Conservation (phyloP, 1,140 invertebrate genomes). For the Oncopeltus fasciatus region DNA sequence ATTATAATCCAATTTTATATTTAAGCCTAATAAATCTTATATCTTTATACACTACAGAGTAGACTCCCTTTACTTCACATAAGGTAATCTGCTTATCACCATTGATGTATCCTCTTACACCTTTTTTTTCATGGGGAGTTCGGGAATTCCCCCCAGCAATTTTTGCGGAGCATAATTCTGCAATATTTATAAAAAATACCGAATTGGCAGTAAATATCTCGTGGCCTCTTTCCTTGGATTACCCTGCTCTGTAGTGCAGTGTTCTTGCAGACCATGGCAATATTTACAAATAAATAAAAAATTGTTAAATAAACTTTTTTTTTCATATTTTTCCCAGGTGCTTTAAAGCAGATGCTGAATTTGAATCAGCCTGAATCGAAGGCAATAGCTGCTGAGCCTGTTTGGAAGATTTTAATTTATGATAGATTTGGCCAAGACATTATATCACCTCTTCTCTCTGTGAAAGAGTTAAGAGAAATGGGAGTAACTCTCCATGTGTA, state of each 20-base stretch:
- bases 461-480: slow-evolving; percentile 88
- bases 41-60: too few relatives aligned
- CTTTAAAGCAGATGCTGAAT: slow-evolving; percentile 87
- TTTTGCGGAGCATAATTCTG: not conserved
- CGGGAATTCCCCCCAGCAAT: not conserved
- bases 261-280: not conserved
- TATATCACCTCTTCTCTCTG: slow-evolving; percentile 87
- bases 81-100: too few relatives aligned
- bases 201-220: too few relatives aligned
- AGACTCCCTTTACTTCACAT: too few relatives aligned
- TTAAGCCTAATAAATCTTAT: too few relatives aligned
- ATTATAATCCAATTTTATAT: too few relatives aligned
- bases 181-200: not conserved
- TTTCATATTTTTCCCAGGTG: slow-evolving; percentile 39
- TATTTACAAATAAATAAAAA: not conserved
- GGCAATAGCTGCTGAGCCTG: slow-evolving; percentile 59
- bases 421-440: slow-evolving; percentile 95
- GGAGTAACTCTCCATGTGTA: slow-evolving; percentile 96
- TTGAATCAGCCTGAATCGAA: slow-evolving; percentile 69
- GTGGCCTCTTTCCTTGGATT: too few relatives aligned
- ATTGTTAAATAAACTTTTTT: not conserved
- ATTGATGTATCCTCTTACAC: too few relatives aligned
- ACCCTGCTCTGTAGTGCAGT: not conserved
- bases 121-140: too few relatives aligned
- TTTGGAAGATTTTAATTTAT: slow-evolving; percentile 93